Conservation (phyloP, 1,140 invertebrate genomes). For the Drosophila setifemur region DNA sequence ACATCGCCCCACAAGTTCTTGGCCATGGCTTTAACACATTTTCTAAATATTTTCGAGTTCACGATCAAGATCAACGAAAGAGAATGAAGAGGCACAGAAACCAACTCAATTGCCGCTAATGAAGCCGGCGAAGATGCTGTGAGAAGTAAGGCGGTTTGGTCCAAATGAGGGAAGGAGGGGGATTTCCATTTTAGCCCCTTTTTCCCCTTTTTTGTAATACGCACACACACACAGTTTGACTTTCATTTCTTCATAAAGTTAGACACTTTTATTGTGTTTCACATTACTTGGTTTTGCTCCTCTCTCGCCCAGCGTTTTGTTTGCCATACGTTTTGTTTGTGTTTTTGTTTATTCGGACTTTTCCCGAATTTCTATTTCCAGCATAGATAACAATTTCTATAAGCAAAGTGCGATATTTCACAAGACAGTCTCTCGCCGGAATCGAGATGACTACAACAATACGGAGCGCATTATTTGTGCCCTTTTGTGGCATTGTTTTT, state of each 20-base stretch:
- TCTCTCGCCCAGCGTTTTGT: slow-evolving; percentile 21
- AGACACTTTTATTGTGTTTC: slow-evolving; percentile 78
- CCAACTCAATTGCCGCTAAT: slow-evolving; percentile 67
- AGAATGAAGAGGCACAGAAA: slow-evolving; percentile 25
- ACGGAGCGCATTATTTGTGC: slow-evolving; percentile 36
- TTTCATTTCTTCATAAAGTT: slow-evolving; percentile 75
- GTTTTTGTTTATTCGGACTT: slow-evolving; percentile 69
- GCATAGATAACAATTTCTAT: slow-evolving; percentile 66
- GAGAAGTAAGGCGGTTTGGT: slow-evolving; percentile 16
- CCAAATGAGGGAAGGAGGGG: not conserved
- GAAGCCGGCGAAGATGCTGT: slow-evolving; percentile 57
- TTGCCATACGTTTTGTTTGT: slow-evolving; percentile 57
- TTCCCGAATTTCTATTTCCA: slow-evolving; percentile 73
- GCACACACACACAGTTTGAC: slow-evolving; percentile 53
- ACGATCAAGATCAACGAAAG: slow-evolving; percentile 54
- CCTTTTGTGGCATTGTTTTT: slow-evolving; percentile 41
- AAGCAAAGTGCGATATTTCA: slow-evolving; percentile 61
- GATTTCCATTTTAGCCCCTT: not conserved
- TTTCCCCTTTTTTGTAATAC: not conserved
- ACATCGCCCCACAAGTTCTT: slow-evolving; percentile 26
- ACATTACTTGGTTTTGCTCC: slow-evolving; percentile 54
- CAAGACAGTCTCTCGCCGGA: slow-evolving; percentile 29
- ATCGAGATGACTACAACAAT: slow-evolving; percentile 39
- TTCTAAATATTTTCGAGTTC: slow-evolving; percentile 69
- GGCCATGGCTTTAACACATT: slow-evolving; percentile 63